Evolutionary conservation across 2,888 invertebrate species (phyloP).

Genomic region (Pegoplata infirma): DNA sequence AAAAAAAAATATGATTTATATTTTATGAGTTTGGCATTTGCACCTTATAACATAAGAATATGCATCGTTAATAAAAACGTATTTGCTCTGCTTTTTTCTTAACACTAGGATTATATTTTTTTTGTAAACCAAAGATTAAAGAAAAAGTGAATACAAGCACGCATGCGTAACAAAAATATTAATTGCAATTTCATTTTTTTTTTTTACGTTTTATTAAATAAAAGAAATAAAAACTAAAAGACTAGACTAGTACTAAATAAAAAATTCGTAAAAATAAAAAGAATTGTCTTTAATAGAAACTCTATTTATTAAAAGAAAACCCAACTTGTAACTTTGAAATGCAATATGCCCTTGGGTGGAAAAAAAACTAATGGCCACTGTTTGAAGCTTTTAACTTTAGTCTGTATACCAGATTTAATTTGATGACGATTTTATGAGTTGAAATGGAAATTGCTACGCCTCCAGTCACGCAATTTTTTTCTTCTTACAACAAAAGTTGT

Average conservation of each 20-base stretch:
- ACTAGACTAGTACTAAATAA: not conserved
- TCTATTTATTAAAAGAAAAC: conserved; percentile 46
- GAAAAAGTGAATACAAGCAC: conserved; percentile 51
- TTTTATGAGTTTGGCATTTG: conserved; percentile 59
- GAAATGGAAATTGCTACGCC: conserved; percentile 72
- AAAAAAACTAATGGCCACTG: conserved; percentile 47
- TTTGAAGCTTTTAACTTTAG: conserved; percentile 14
- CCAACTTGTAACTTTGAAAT: no score
- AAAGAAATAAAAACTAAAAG: conserved; percentile 3
- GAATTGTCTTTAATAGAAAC: conserved; percentile 32
- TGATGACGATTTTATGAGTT: conserved; percentile 70
- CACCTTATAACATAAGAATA: conserved; percentile 40
- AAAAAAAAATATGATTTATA: conserved; percentile 53
- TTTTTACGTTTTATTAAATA: not conserved
- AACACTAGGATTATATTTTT: not conserved
- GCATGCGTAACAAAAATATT: conserved; percentile 64
- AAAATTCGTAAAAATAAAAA: conserved; percentile 2
- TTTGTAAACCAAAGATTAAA: conserved; percentile 11
- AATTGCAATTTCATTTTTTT: conserved; percentile 57
- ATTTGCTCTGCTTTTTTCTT: not conserved
- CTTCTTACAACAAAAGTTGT: not conserved
- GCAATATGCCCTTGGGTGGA: conserved; percentile 43
- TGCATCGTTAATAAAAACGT: conserved; percentile 16
- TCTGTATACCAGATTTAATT: conserved; percentile 66
- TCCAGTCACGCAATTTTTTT: conserved; percentile 69